A percentile compares a stretch with the other conserved stretches of the same genome.
Conservation (phyloP, 2,888 invertebrate genomes). For the Drosophila suboccidentalis region DNA sequence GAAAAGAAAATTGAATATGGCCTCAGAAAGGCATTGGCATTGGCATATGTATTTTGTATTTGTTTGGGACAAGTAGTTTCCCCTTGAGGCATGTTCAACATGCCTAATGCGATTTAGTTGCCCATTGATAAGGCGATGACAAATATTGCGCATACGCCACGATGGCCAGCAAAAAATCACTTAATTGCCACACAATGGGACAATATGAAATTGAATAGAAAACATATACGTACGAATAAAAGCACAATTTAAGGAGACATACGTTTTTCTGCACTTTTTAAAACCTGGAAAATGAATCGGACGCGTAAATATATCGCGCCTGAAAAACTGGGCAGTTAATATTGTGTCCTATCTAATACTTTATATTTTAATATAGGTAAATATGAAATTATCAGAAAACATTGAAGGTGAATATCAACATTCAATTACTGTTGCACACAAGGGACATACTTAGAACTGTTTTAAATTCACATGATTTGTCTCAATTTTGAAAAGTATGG, state of each 20-base stretch:
- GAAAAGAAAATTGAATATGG: constrained; percentile 52
- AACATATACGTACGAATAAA: not conserved
- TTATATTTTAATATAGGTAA: too few relatives aligned
- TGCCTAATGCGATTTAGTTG: constrained; percentile 48
- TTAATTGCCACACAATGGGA: constrained; percentile 12
- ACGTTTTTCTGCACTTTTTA: not conserved
- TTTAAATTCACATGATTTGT: not conserved
- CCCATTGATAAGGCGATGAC: constrained; percentile 34
- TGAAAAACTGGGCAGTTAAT: too few relatives aligned
- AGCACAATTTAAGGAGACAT: not conserved
- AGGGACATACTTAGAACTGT: not conserved
- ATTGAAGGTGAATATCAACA: too few relatives aligned
- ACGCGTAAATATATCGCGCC: too few relatives aligned
- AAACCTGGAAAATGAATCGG: too few relatives aligned
- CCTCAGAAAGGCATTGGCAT: constrained; percentile 18
- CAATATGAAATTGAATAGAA: constrained; percentile 2
- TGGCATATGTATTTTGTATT: constrained; percentile 10
- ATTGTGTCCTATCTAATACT: too few relatives aligned
- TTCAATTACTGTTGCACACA: not conserved
- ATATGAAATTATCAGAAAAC: too few relatives aligned
- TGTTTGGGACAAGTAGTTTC: not conserved
- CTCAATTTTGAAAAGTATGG: not conserved
- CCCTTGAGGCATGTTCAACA: constrained; percentile 28
- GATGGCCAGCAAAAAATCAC: constrained; percentile 12
- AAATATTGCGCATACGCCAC: constrained; percentile 40